phyloP scores from a whole-genome alignment of 2,888 invertebrate genomes.

The Drosophila anomalipes region DNA sequence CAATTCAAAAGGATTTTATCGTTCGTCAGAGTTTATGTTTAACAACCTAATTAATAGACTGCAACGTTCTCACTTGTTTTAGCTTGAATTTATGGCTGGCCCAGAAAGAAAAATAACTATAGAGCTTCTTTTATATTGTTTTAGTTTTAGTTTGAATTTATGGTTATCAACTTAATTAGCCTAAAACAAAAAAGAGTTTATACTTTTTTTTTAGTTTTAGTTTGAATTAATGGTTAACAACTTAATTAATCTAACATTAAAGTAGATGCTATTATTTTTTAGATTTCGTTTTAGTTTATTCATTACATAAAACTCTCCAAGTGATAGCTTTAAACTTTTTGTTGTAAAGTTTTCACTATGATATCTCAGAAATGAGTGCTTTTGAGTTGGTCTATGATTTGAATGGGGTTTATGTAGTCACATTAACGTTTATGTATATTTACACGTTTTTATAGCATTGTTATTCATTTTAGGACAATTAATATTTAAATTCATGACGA shows the following conservation, averaged over 20 bases:
- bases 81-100: not conserved
- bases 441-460: slow-evolving; percentile 60
- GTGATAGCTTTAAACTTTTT: not conserved
- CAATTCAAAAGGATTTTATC: not conserved
- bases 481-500: slow-evolving; percentile 44
- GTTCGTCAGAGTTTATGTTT: not conserved
- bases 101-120: no score
- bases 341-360: not conserved
- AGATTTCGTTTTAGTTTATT: not conserved
- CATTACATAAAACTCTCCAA: not conserved
- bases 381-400: slow-evolving; percentile 27
- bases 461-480: slow-evolving; percentile 37
- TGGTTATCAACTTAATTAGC: no score
- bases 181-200: no score
- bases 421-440: slow-evolving; percentile 71
- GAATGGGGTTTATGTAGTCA: slow-evolving; percentile 1
- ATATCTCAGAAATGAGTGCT: not conserved
- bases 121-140: no score
- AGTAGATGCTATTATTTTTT: not conserved
- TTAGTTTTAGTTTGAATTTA: not conserved
- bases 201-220: no score
- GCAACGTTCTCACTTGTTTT: not conserved
- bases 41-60: not conserved
- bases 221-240: no score
- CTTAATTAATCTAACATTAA: not conserved